These are phyloP conservation scores for Columbina picui DNA, from an alignment of 2,113 vertebrate species.

Conservation along the genomic window DNA sequence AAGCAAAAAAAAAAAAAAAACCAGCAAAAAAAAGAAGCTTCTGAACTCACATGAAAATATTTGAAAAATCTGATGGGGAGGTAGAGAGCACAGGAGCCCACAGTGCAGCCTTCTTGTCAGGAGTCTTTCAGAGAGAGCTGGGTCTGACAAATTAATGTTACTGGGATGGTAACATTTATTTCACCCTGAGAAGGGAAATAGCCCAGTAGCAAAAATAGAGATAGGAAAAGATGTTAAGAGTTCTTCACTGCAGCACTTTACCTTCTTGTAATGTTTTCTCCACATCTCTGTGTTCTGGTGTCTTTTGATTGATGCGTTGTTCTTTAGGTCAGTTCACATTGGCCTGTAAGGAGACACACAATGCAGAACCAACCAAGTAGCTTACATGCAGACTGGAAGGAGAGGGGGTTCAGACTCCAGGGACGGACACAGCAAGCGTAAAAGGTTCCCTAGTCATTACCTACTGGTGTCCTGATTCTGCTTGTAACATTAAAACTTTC, in stretches of 20 bases:
- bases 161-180: background rate
- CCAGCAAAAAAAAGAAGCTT: slow-evolving; percentile 10
- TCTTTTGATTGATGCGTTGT: background rate
- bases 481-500: background rate
- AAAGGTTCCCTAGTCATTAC: background rate
- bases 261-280: background rate
- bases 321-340: background rate
- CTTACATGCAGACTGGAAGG: background rate
- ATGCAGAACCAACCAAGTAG: background rate
- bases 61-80: background rate
- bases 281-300: background rate
- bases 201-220: background rate
- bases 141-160: background rate
- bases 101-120: background rate
- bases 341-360: background rate
- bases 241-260: background rate
- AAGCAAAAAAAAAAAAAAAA: background rate
- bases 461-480: background rate
- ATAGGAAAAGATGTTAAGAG: background rate
- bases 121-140: background rate
- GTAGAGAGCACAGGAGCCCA: background rate
- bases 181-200: background rate
- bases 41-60: slow-evolving; percentile 12
- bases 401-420: background rate
- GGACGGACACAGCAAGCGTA: background rate